Evolutionary conservation across 2,113 vertebrate species (phyloP), one percentile per base, ranked within the genome.

Genomic region (Colinus virginianus): DNA sequence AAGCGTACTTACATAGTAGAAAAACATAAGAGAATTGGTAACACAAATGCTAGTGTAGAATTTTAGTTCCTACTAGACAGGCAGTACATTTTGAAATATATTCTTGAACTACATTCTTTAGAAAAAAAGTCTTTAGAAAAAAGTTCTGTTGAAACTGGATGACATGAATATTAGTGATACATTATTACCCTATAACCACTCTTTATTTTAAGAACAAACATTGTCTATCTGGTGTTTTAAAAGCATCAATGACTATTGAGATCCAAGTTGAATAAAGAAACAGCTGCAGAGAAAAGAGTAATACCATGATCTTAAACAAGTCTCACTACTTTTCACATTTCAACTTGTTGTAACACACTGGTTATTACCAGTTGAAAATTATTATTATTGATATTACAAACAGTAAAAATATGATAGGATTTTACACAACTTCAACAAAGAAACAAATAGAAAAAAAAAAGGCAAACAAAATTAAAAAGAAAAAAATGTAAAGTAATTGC

Each of bases 81-180:
- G 16, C 4, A 4, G 2, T 32, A 67, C 53, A 62, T 64, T 62
- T 75, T 55, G 13, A 34, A n/a, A 45, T 2, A 34, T 45, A 72
- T 70, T 66, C 10, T 55, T 77, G 13, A 34, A n/a, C 40, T 2
- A 34, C 42, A 72, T 70, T 66, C 10, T 55, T 77, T 17, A 36
- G 2, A 5, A 51, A 77, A 53, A 53, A 48, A 18, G 2, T 4
- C 0, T 4, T 28, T 55, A 20, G 0, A 49, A 53, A 40, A 40
- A 13, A 40, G 11, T 38, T 20, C 2, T 42, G 34, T 90, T 75
- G 16, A 85, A 80, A 79, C 7, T 13, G 17, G 59, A 21, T 12
- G 8, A 36, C 17, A 6, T 11, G 1, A 84, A 23, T 70, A n/a
- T 70, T 70, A 30, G 6, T 59, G 62, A 28, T 78, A 80, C 46